Evolutionary conservation across 2,888 invertebrate genomes (phyloP), one percentile per base, ranked within the genome.

Genomic region (Erebia ligea): DNA sequence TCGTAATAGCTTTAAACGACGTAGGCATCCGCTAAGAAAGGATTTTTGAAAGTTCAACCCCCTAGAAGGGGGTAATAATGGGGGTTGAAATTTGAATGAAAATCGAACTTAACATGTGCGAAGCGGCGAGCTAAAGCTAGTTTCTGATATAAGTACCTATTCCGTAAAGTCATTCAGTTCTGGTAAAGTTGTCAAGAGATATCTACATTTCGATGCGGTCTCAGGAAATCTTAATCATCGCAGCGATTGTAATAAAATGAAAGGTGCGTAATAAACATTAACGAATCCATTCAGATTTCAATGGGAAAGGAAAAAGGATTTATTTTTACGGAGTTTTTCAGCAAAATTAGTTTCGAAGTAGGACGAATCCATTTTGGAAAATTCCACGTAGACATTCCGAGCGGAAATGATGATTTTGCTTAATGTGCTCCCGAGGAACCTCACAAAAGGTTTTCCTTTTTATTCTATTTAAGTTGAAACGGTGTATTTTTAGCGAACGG

Each of bases 251-350:
- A 68, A 65, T 64, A 59, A 69, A 73, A 71, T 65, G 59, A 66
- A 70, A 69, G 67, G 67, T 66, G 56, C 65, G 62, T 64, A 67
- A 69, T 65, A 71, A 73, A 72, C 57, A 74, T 72, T 72, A 74
- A 70, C 69, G 66, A 74, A 72, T 72, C 68, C 62, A 72, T 74
- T 74, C 68, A 69, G 21, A 42, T 21, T 71, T 70, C 68, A 67
- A 19, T 21, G 19, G 19, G 56, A 42, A 66, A 52, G 59, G 66
- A 69, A 73, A 69, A 64, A 45, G 45, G 42, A 68, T 64, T 45
- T 67, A 67, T 64, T 71, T 67, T 59, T 52, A 62, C 45, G 42
- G 56, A 59, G 63, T 63, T 63, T 70, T 68, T 71, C 40, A 48
- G 45, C 42, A 48, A 71, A 67, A 58, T 64, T 71, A 68, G 67